Base-by-base conservation (phyloP, 2,797 vertebrate genomes). In the Gobio occitaniae region DNA sequence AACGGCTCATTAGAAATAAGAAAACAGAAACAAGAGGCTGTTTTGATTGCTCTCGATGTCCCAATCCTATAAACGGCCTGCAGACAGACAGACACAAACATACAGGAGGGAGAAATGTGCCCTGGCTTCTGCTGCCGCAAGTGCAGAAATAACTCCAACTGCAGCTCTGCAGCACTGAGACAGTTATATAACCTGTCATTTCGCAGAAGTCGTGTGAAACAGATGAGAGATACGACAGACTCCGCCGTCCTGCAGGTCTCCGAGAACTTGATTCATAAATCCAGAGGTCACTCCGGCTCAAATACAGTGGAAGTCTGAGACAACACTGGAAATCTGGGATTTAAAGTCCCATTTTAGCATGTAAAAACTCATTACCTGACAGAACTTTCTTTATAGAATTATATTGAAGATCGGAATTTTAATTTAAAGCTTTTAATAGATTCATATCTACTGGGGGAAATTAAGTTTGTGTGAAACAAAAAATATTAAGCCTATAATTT, bases 141-240 rank as follows among this genome's bases (percentile, higher is more conserved):
- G 36, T 29, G 69, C 61, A 36, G 77, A 50, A 65, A 79, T 47
- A 79, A 66, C 59, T 32, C 32, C 44, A 32, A 36, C 52, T 56
- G 63, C 48, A 80, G 63, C 78, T 48, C 65, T 80, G 78, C 63
- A 21, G 25, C 63, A 69, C 65, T 93, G 91, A 88, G 93, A 85
- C 92, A 93, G 88, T 86, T 90, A 91, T 88, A 81, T 91, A 92
- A 90, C 90, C 90, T 90, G 91, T 91, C 92, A 91, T 87, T 89
- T 90, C 87, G 89, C 80, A 87, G 77, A 54, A 70, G 44, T 54
- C 52, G 50, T 44, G 66, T 36, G 54, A 65, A 63, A 59, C 19
- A 59, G 29, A 61, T 44, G 59, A 21, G 13, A 38, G 50, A 54
- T 21, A 54, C 0, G 65, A 50, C 32, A 71, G 56, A 76, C 19